Base-by-base conservation (phyloP, 2,888 invertebrate genomes). In the Drosophila falleni region DNA sequence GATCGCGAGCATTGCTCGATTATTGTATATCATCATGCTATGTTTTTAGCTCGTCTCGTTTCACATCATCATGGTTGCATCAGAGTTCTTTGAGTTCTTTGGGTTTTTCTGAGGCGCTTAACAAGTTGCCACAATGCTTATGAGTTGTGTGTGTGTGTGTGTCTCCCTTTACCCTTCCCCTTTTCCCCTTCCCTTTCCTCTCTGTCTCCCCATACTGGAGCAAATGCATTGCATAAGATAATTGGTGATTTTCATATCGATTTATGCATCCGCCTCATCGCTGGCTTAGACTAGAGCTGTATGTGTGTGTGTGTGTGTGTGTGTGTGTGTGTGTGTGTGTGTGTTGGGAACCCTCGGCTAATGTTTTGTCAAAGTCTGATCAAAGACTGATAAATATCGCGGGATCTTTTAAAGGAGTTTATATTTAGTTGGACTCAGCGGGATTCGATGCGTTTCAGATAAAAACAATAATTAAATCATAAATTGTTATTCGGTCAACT, bases 171-270 rank as follows among this genome's bases (percentile, higher is more conserved):
- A 39, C 13, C 5, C 9, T 1, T 23, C 46, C 31, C 35, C 37
- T 35, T 2, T 3, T 2, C 44, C 19, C 46, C n/a, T n/a, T n/a
- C 31, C 35, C 37, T 35, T 2, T 3, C 0, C 44, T 15, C 46
- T 35, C 31, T 50, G 56, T 53, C 47, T 15, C 31, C 16, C 19
- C 1, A 33, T 13, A 31, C 31, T 55, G 50, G n/a, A n/a, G 46
- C 60, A 56, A 65, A 65, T 55, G 77, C 79, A 86, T 84, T 83
- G 78, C 81, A 80, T 82, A 88, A 82, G 86, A 87, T 90, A 90
- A 89, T 87, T 91, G 89, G 90, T 90, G 88, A 86, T 89, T 87
- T 87, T 83, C 86, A 79, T 78, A 86, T 89, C 91, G 89, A 91
- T 91, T 91, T 91, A 91, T 91, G 91, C 91, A 91, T 91, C 91